Percentiles rank a stretch among this genome's conserved stretches.
Conservation (phyloP, 2,888 invertebrate species). For the Microctonus aethiopoides region DNA sequence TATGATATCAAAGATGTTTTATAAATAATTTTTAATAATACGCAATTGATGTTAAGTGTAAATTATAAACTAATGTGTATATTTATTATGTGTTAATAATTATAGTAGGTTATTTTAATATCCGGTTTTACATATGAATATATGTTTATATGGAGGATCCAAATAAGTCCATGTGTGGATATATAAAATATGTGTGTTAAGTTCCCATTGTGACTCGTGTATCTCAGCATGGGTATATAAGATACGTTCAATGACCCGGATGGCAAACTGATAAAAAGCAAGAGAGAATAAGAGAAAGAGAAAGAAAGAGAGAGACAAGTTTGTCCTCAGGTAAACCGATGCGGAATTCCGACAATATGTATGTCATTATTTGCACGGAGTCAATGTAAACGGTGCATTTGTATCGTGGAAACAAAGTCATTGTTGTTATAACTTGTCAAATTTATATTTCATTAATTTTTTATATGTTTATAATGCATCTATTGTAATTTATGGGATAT, state of each 20-base stretch:
- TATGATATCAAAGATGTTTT: too few relatives aligned
- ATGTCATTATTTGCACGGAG: neutral
- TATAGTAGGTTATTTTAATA: neutral
- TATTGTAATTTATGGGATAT: too few relatives aligned
- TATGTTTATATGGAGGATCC: neutral
- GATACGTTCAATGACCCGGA: conserved; percentile 16
- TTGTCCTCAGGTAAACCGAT: neutral
- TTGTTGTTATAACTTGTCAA: neutral
- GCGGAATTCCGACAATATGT: conserved; percentile 1
- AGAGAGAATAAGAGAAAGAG: neutral
- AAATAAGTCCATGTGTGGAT: neutral
- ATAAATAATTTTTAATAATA: neutral
- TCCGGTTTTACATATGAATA: neutral
- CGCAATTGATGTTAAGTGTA: neutral
- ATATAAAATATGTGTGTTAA: conserved; percentile 3
- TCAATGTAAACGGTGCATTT: neutral
- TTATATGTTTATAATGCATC: neutral
- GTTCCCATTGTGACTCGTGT: neutral
- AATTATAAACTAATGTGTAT: neutral
- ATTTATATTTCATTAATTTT: neutral
- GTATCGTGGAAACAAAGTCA: neutral
- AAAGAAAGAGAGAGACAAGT: neutral
- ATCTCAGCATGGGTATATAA: neutral
- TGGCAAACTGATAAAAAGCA: neutral
- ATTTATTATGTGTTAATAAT: neutral